Percentiles rank a stretch among this genome's conserved stretches.
phyloP scores from a whole-genome alignment of 2,797 vertebrate species.

The Cossypha heuglini region DNA sequence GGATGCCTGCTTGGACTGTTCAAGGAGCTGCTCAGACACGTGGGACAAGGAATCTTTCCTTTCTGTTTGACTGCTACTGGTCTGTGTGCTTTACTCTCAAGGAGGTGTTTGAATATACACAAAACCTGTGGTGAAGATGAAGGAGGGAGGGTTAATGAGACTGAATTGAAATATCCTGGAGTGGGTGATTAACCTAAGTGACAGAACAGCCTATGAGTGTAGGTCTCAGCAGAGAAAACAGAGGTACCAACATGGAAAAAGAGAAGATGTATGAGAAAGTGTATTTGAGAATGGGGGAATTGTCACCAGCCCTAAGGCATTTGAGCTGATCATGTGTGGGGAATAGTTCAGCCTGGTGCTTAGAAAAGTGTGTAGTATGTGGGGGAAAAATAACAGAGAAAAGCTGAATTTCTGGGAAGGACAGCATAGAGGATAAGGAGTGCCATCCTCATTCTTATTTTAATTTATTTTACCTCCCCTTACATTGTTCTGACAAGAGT shows the following conservation, averaged over 20 bases:
- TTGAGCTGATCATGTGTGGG: fast-evolving
- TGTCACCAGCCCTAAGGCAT: not conserved
- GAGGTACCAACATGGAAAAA: not conserved
- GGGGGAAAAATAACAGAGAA: not conserved
- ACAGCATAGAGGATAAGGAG: not conserved
- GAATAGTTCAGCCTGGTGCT: not conserved
- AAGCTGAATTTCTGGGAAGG: not conserved
- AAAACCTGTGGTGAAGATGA: not conserved
- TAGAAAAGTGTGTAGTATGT: not conserved
- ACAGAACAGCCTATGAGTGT: not conserved
- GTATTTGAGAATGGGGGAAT: not conserved
- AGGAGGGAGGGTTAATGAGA: not conserved
- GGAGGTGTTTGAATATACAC: not conserved
- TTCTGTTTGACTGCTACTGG: not conserved
- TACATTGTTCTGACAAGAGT: not conserved
- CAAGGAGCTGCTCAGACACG: not conserved
- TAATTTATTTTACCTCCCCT: not conserved
- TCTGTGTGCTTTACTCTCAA: not conserved
- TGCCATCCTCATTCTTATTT: not conserved
- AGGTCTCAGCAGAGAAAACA: not conserved
- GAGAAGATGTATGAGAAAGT: not conserved
- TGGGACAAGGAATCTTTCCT: not conserved
- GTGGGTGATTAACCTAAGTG: not conserved
- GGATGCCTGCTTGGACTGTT: not conserved
- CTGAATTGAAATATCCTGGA: not conserved